These are phyloP conservation scores for Tonatia bakeri DNA, from an alignment of 2,113 vertebrate genomes.

Conservation along the genomic window DNA sequence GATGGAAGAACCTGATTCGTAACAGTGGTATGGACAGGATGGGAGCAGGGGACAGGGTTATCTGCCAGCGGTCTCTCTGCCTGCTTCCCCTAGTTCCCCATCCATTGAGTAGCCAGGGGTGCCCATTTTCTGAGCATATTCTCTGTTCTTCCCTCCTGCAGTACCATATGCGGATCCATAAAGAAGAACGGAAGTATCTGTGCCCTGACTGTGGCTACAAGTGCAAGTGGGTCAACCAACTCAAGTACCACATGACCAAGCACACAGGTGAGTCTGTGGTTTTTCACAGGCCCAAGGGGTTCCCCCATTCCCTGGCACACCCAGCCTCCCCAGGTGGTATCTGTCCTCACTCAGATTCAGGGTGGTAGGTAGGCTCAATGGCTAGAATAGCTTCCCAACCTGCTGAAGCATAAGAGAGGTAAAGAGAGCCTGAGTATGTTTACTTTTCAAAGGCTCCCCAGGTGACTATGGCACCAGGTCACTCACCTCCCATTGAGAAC, in stretches of 20 bases:
- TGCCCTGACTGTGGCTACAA: conserved; percentile 98
- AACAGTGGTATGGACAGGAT: too few relatives aligned
- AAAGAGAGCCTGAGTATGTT: background rate
- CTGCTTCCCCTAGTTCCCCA: background rate
- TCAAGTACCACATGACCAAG: conserved; percentile 99
- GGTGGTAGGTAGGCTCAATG: background rate
- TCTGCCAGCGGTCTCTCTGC: background rate
- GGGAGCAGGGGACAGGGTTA: background rate
- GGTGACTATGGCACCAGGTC: background rate
- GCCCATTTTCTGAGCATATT: background rate
- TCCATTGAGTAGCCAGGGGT: background rate
- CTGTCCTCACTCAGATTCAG: background rate
- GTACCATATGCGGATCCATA: conserved; percentile 98
- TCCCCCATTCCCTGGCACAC: background rate
- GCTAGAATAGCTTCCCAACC: background rate
- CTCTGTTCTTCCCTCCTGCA: conserved; percentile 55
- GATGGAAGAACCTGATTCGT: background rate
- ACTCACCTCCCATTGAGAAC: background rate
- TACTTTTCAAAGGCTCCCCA: background rate
- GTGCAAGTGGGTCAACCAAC: conserved; percentile 98
- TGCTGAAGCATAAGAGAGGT: background rate
- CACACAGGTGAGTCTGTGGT: conserved; percentile 88
- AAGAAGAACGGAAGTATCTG: conserved; percentile 95
- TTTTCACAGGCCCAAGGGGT: background rate
- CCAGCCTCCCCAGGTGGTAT: background rate